Evolutionary conservation across 2,888 invertebrate species (phyloP).

Genomic region (Aricia artaxerxes): DNA sequence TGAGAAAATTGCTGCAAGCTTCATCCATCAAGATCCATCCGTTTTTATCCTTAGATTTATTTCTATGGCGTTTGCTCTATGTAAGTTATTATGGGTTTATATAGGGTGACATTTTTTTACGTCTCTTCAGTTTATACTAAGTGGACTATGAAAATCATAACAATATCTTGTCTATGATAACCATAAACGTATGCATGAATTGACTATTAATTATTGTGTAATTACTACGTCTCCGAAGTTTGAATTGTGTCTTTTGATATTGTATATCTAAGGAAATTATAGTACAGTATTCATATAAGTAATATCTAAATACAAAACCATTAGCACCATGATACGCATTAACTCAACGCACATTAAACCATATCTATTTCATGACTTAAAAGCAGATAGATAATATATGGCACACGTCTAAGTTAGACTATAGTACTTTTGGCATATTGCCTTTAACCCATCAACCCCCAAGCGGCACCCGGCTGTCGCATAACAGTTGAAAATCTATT

Average conservation of each 20-base stretch:
- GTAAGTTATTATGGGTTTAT: not conserved
- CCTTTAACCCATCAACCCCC: no score
- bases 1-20: conserved; percentile 15
- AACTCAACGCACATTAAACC: not conserved
- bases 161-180: not conserved
- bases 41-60: not conserved
- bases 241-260: not conserved
- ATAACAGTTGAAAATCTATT: no score
- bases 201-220: not conserved
- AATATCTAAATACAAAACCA: not conserved
- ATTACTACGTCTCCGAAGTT: not conserved
- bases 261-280: not conserved
- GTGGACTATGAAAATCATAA: not conserved
- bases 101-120: no score
- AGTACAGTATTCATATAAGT: not conserved
- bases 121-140: no score
- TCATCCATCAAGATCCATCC: not conserved
- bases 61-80: not conserved
- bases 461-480: no score
- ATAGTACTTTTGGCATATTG: no score
- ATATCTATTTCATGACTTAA: not conserved
- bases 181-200: not conserved
- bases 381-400: not conserved
- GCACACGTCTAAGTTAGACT: no score
- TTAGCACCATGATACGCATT: not conserved